Base-by-base conservation (phyloP, 1,140 invertebrate species). In the Anthonomus grandis region DNA sequence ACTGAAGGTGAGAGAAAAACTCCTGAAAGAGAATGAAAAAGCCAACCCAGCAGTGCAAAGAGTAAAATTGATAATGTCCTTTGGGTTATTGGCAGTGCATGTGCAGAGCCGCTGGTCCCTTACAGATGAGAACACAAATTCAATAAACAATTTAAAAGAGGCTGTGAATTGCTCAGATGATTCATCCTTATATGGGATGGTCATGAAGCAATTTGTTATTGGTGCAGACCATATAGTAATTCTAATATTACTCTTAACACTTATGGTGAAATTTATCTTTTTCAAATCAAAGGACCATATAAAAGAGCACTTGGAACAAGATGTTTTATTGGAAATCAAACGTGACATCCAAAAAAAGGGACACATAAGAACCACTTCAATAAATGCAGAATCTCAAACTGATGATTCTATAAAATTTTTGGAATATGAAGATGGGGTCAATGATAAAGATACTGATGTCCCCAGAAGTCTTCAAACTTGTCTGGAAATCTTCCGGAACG, bases 21-120 rank as follows among this genome's bases (percentile, higher is more conserved):
- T 68, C 13, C 19, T 64, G 13, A 64, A 68, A 36, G 65, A 65
- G 21, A 57, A 60, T 39, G 61, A 64, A n/a, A 69, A 68, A 54
- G 53, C 62, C 9, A 97, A 97, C 77, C 93, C 93, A 13, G 92
- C 96, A 8, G 86, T 94, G 17, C 91, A 97, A 73, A 80, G 92
- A 56, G 91, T 97, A 2, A 97, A 97, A 76, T 79, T 92, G 60
- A 93, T 93, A 36, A 93, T 93, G 93, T 93, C 92, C 31, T 89
- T 87, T 6, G 92, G 92, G 3, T 75, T 97, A 37, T 84, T 94
- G 52, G 81, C 94, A 44, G 93, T 97, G 4, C 92, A 96, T 73
- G 83, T 85, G 22, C 86, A 90, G 64, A 77, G 76, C 63, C 69
- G 73, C 8, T 76, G 74, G 75, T 63, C 70, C 9, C 55, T 75